Evolutionary conservation across 2,888 invertebrate genomes (phyloP).

Genomic region (Pteria penguin): DNA sequence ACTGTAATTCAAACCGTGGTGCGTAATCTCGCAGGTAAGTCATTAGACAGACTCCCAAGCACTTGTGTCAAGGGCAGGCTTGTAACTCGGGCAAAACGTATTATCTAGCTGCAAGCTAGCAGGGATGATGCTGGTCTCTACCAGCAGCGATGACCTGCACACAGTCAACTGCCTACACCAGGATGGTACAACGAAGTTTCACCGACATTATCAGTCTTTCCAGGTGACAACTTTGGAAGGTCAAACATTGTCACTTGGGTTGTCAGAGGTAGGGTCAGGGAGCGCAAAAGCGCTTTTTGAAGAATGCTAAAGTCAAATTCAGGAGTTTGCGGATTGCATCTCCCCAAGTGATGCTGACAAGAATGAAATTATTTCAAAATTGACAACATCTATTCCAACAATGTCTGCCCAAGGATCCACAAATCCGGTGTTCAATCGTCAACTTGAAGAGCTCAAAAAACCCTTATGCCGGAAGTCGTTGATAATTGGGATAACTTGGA

Average conservation of each 20-base stretch:
- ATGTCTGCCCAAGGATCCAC: slow-evolving; percentile 45
- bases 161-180: slow-evolving; percentile 33
- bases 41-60: slow-evolving; percentile 25
- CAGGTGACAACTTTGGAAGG: slow-evolving; percentile 33
- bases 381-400: slow-evolving; percentile 24
- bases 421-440: slow-evolving; percentile 24
- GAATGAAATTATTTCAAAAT: not conserved
- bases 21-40: slow-evolving; percentile 29
- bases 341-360: not conserved
- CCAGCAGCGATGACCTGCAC: not conserved
- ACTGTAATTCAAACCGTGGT: slow-evolving; percentile 22
- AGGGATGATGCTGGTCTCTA: slow-evolving; percentile 13
- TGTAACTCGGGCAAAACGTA: slow-evolving; percentile 28
- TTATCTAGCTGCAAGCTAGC: slow-evolving; percentile 28
- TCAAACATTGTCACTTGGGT: slow-evolving; percentile 23
- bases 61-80: slow-evolving; percentile 36
- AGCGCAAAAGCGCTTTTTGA: slow-evolving; percentile 12
- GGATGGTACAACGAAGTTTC: slow-evolving; percentile 40
- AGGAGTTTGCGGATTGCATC: not conserved
- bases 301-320: slow-evolving; percentile 6
- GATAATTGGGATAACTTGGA: slow-evolving; percentile 20
- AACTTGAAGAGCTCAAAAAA: slow-evolving; percentile 12
- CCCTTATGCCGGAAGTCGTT: slow-evolving; percentile 27
- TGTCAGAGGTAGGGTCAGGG: slow-evolving; percentile 22
- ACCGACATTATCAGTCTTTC: slow-evolving; percentile 40